A percentile compares a stretch with the other conserved stretches of the same genome.
Conservation (phyloP, 2,888 invertebrate genomes). For the Stenoptilia bipunctidactyla region DNA sequence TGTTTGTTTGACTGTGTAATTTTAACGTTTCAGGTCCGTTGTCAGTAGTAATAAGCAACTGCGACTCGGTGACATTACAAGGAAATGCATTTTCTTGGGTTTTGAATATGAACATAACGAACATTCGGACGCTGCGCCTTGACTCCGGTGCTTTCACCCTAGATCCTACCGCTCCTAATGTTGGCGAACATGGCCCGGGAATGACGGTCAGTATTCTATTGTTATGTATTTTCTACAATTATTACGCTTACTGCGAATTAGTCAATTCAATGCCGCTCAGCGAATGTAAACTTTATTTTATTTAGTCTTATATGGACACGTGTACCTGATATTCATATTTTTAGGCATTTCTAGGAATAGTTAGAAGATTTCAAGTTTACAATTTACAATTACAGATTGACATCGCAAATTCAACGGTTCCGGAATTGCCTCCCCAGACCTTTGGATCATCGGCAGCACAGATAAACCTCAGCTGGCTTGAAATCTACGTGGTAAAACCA, state of each 20-base stretch:
- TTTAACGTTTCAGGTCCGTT: conserved; percentile 70
- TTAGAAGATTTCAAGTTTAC: neutral
- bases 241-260: neutral
- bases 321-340: too few species aligned
- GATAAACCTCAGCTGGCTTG: conserved; percentile 60
- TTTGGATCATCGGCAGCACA: conserved; percentile 76
- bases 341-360: too few species aligned
- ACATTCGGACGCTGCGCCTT: conserved; percentile 69
- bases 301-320: too few species aligned
- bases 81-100: conserved; percentile 77
- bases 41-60: conserved; percentile 70
- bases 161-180: conserved; percentile 68
- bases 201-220: conserved; percentile 50
- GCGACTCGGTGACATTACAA: conserved; percentile 71
- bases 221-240: neutral
- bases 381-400: conserved; percentile 66
- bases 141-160: conserved; percentile 74
- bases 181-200: conserved; percentile 76
- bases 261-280: neutral
- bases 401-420: conserved; percentile 71
- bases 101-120: conserved; percentile 68
- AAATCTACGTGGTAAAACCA: conserved; percentile 67
- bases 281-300: too few species aligned
- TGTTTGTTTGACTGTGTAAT: too few species aligned
- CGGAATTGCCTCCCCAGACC: conserved; percentile 70